Base-by-base conservation (phyloP, 1,140 invertebrate species). In the Lepidurus apus region DNA sequence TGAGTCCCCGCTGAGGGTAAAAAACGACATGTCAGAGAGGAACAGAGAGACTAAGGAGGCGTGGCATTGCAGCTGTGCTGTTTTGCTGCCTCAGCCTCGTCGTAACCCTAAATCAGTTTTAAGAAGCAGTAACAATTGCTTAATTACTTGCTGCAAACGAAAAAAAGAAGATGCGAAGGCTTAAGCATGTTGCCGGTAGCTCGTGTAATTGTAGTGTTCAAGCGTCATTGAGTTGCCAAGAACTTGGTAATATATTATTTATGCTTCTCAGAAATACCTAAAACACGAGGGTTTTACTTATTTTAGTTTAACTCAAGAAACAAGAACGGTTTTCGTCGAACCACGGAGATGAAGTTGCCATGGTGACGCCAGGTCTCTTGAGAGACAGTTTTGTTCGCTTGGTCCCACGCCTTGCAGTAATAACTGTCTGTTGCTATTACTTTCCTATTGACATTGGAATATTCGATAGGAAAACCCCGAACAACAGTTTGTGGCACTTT, bases 341-440 rank as follows among this genome's bases (percentile, higher is more conserved):
- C 53, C 53, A n/a, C 53, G 53, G 53, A 7, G 53, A 65, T 65
- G 53, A 65, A 65, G 53, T 65, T 65, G 53, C 53, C 21, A 65
- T 65, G 53, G 53, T 65, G n/a, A 65, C 8, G n/a, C 53, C 53
- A 65, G 21, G 53, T 65, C 53, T 21, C 53, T 21, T 65, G n/a
- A 65, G 53, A 65, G 53, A 13, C 21, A 65, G 53, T 65, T 65
- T 65, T 65, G 21, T 65, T 65, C 53, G 53, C 53, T 65, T 65
- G 53, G 53, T 21, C 13, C 53, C 53, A 65, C 53, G 5, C 53
- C 53, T 65, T 65, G 17, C 53, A 65, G 53, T 65, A 65, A 65
- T 65, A 17, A 13, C 13, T 7, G 9, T 65, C 53, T 65, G 21
- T 7, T 65, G 53, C 53, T 65, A n/a, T 21, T n/a, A 65, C 53